These are phyloP conservation scores for Pollicipes pollicipes DNA, from an alignment of 1,140 invertebrate genomes.

Conservation along the genomic window DNA sequence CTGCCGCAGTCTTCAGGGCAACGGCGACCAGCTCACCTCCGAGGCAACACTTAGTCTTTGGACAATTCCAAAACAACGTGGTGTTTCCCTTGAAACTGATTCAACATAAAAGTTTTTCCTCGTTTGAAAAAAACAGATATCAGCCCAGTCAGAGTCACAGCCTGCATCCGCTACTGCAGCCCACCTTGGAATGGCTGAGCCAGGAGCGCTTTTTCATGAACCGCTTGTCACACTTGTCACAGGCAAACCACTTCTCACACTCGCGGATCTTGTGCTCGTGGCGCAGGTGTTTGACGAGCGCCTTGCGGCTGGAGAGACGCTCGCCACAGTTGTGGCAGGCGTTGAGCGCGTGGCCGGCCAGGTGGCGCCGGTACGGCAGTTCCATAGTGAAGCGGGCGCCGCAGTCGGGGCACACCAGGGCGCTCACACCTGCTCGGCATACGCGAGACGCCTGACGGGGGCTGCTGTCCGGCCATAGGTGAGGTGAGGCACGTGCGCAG, in stretches of 20 bases:
- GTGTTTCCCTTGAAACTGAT: too few relatives aligned
- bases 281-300: not conserved
- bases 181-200: not conserved
- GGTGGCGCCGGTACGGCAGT: not conserved
- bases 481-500: too few relatives aligned
- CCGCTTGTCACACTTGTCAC: not conserved
- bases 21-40: too few relatives aligned
- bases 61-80: too few relatives aligned
- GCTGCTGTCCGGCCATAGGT: too few relatives aligned
- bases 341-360: conserved; percentile 1
- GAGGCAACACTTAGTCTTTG: too few relatives aligned
- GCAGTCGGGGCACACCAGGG: not conserved
- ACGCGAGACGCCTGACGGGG: too few relatives aligned
- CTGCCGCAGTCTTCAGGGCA: too few relatives aligned
- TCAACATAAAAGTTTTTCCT: too few relatives aligned
- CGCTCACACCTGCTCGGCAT: not conserved
- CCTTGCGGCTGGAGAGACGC: not conserved
- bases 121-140: too few relatives aligned
- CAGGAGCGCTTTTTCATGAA: conserved; percentile 3
- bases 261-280: not conserved
- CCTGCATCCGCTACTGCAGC: too few relatives aligned
- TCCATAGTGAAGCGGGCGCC: conserved; percentile 1
- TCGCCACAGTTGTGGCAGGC: not conserved
- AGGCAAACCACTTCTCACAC: not conserved
- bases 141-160: too few relatives aligned